Evolutionary conservation across 2,113 vertebrate genomes (phyloP).

Genomic region (Petroica traversi): DNA sequence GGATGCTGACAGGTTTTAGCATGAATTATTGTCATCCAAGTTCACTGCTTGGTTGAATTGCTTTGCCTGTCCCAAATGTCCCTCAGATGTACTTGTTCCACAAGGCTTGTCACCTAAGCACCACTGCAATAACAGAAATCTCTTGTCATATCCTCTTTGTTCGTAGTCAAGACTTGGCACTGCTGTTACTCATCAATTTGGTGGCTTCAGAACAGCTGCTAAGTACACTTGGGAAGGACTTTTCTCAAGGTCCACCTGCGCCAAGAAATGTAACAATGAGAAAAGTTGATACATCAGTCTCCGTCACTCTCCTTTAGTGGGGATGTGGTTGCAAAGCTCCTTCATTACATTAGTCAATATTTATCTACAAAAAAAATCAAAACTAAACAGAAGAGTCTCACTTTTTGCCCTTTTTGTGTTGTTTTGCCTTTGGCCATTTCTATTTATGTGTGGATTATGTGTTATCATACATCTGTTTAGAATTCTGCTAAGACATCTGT

Average conservation of each 20-base stretch:
- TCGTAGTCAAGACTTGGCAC: not conserved
- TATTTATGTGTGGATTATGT: not conserved
- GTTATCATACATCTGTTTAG: not conserved
- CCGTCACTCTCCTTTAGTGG: not conserved
- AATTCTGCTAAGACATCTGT: not conserved
- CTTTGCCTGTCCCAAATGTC: conserved; percentile 2
- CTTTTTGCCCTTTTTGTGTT: not conserved
- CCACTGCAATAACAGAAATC: conserved; percentile 6
- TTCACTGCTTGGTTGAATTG: conserved; percentile 21
- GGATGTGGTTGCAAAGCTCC: not conserved
- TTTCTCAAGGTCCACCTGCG: conserved; percentile 8
- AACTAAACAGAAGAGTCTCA: not conserved
- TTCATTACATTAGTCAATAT: not conserved
- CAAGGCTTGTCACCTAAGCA: conserved; percentile 39
- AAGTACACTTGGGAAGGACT: not conserved
- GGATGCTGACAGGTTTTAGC: conserved; percentile 6
- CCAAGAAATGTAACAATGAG: not conserved
- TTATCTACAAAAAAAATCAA: not conserved
- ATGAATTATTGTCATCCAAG: conserved; percentile 16
- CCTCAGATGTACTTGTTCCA: conserved; percentile 47
- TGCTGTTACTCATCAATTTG: conserved; percentile 37
- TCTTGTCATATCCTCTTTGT: not conserved
- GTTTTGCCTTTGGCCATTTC: conserved; percentile 16
- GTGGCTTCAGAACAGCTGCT: conserved; percentile 7
- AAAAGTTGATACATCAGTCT: not conserved